phyloP scores from a whole-genome alignment of 2,797 vertebrate species.

The Acropternis orthonyx region DNA sequence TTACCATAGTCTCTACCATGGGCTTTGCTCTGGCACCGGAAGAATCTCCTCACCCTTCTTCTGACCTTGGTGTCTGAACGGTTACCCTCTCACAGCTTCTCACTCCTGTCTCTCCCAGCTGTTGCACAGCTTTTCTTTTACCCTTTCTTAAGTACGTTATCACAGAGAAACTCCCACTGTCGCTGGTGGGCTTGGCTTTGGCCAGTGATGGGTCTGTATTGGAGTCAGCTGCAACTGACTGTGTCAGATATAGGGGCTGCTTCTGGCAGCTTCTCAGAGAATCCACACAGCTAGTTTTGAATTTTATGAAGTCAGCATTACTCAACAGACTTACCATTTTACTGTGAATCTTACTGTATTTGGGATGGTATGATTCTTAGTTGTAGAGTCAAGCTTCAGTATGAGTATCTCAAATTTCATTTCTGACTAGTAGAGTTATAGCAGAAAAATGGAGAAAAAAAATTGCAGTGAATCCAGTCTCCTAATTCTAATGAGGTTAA shows the following conservation, averaged over 20 bases:
- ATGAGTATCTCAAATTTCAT: not conserved
- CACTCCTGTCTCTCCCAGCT: not conserved
- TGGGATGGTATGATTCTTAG: not conserved
- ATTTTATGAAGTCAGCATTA: not conserved
- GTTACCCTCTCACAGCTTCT: not conserved
- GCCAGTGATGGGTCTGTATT: accelerated
- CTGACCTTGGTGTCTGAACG: not conserved
- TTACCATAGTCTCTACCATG: accelerated
- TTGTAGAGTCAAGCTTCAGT: not conserved
- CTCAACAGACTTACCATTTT: not conserved
- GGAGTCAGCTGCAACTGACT: not conserved
- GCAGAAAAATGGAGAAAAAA: not conserved
- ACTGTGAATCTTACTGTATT: not conserved
- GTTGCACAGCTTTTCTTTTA: not conserved
- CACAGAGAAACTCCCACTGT: accelerated
- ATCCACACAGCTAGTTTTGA: not conserved
- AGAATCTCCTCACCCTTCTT: not conserved
- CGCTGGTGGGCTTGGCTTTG: not conserved
- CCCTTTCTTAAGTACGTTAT: not conserved
- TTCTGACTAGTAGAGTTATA: not conserved
- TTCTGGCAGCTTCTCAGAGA: not conserved
- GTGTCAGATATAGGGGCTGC: not conserved
- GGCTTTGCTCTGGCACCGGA: accelerated
- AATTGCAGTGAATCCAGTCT: not conserved
- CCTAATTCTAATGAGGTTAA: not conserved